These are phyloP conservation scores for Harpegnathos saltator DNA, from an alignment of 1,140 invertebrate genomes.

Conservation along the genomic window DNA sequence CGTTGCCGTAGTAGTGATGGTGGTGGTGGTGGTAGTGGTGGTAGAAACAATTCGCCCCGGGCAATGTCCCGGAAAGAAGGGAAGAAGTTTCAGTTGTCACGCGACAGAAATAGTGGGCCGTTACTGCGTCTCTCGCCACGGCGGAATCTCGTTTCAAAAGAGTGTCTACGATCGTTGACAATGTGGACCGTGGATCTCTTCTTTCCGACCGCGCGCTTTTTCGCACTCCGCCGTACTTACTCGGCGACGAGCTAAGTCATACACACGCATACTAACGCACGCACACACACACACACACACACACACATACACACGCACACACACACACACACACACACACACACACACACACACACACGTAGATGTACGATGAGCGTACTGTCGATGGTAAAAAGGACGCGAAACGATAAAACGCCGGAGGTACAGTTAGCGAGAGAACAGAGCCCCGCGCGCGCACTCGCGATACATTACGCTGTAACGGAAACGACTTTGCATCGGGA, in stretches of 20 bases:
- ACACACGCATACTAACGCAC: too few relatives aligned
- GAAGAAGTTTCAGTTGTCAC: slow-evolving; percentile 71
- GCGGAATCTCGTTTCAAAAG: slow-evolving; percentile 59
- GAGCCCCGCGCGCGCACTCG: neutral
- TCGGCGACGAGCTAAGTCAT: too few relatives aligned
- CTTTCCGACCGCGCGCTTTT: slow-evolving; percentile 39
- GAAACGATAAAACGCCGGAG: neutral
- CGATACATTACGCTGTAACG: neutral
- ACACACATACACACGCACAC: neutral
- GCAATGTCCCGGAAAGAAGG: slow-evolving; percentile 74
- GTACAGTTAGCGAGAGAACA: neutral
- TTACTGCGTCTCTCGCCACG: slow-evolving; percentile 56
- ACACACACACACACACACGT: neutral
- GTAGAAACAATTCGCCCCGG: slow-evolving; percentile 72
- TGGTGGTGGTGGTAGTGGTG: slow-evolving; percentile 9
- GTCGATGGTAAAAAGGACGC: neutral
- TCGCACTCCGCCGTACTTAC: neutral
- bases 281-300: too few relatives aligned
- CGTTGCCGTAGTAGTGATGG: neutral
- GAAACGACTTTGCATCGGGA: too few relatives aligned
- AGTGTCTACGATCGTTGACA: slow-evolving; percentile 65
- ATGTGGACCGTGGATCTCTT: slow-evolving; percentile 34
- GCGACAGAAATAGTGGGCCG: slow-evolving; percentile 71
- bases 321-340: neutral
- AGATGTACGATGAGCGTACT: too few relatives aligned